Percentiles rank a stretch among this genome's conserved stretches.
These are phyloP conservation scores for Ranitomeya imitator DNA, from an alignment of 2,113 vertebrate genomes.

Conservation along the genomic window DNA sequence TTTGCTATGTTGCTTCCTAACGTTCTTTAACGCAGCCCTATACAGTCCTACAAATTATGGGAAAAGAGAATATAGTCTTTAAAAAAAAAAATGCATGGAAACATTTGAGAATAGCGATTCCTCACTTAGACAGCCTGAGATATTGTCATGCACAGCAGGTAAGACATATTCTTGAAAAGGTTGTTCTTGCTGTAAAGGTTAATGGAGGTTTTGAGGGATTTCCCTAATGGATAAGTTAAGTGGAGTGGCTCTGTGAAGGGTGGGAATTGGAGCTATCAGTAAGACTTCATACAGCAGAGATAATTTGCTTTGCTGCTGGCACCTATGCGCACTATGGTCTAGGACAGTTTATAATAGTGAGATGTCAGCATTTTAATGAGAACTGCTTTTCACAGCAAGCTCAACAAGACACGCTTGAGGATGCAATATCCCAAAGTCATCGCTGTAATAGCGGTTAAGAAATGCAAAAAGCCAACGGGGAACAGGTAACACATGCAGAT, in stretches of 20 bases:
- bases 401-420: neutral
- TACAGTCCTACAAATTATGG: neutral
- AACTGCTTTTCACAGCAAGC: neutral
- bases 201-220: slow-evolving; percentile 43
- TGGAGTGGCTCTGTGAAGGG: neutral
- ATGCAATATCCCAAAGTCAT: neutral
- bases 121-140: slow-evolving; percentile 1
- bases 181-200: slow-evolving; percentile 35
- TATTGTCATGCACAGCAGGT: slow-evolving; percentile 15
- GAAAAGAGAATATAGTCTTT: neutral
- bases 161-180: neutral
- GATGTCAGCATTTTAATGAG: slow-evolving; percentile 44
- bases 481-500: neutral
- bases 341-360: neutral
- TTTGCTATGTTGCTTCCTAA: too few relatives aligned
- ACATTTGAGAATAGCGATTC: neutral
- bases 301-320: slow-evolving; percentile 35
- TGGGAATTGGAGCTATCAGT: slow-evolving; percentile 8
- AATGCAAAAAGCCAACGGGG: neutral
- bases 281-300: slow-evolving; percentile 18
- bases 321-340: neutral
- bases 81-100: neutral
- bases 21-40: too few relatives aligned
- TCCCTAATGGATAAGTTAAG: slow-evolving; percentile 44
- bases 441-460: neutral